These are phyloP conservation scores for Daubentonia madagascariensis DNA, from an alignment of 2,113 vertebrate species.

Conservation along the genomic window DNA sequence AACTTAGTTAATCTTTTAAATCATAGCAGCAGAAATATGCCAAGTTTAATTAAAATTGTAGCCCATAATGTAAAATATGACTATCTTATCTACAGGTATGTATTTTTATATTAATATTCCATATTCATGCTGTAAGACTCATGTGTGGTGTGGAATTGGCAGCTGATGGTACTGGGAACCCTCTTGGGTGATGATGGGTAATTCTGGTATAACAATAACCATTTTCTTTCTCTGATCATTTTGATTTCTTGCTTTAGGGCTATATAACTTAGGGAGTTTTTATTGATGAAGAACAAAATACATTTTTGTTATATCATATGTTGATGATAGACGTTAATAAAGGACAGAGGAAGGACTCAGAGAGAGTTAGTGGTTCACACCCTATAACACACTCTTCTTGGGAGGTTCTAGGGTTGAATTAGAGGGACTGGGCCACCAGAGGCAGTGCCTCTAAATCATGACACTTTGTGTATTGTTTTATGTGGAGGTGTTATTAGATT, in stretches of 20 bases:
- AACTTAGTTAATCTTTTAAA: conserved; percentile 71
- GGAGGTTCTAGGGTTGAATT: background rate
- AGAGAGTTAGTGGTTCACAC: background rate
- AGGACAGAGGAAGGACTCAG: background rate
- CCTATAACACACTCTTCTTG: background rate
- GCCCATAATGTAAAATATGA: background rate
- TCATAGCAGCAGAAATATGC: conserved; percentile 66
- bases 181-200: background rate
- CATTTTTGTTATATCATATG: background rate
- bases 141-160: background rate
- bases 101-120: conserved; percentile 24
- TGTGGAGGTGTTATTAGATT: background rate
- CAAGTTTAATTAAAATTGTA: conserved; percentile 66
- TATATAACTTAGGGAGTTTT: background rate
- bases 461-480: background rate
- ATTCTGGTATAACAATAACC: background rate
- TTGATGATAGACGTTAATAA: conserved; percentile 12
- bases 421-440: background rate
- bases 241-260: background rate
- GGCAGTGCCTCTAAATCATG: background rate
- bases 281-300: background rate
- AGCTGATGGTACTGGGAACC: background rate
- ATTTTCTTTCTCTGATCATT: conserved; percentile 12
- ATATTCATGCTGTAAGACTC: background rate
- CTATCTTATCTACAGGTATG: background rate